Conservation (phyloP, 2,888 invertebrate species). For the Lottia gigantea region DNA sequence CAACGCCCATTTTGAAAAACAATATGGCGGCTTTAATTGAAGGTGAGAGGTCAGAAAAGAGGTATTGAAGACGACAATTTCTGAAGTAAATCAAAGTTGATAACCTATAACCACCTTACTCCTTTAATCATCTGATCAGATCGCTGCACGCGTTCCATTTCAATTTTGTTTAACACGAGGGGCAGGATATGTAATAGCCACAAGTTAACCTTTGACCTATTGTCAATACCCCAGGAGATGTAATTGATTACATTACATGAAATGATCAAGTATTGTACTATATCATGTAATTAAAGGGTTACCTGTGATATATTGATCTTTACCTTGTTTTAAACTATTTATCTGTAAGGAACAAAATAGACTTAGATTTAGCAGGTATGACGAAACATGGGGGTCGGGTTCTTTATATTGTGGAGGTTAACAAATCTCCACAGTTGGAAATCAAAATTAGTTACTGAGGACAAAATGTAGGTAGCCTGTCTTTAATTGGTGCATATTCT, state of each 20-base stretch:
- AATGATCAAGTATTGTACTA: neutral
- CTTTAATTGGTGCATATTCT: too few relatives aligned
- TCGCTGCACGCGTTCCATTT: neutral
- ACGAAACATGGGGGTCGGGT: too few relatives aligned
- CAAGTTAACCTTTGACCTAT: neutral
- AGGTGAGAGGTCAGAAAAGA: neutral
- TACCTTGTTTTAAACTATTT: too few relatives aligned
- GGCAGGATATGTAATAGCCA: neutral
- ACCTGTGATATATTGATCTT: too few relatives aligned
- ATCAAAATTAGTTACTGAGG: too few relatives aligned
- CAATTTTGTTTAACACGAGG: neutral
- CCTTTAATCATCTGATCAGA: neutral
- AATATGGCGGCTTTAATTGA: constrained; percentile 6
- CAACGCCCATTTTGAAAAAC: neutral
- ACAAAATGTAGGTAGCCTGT: too few relatives aligned
- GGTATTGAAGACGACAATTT: neutral
- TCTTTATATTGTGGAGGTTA: too few relatives aligned
- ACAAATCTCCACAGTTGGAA: too few relatives aligned
- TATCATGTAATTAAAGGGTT: too few relatives aligned
- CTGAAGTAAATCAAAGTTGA: neutral
- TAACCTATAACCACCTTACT: neutral
- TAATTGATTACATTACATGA: neutral
- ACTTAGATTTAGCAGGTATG: too few relatives aligned
- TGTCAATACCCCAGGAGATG: neutral
- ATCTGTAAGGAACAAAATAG: too few relatives aligned